Percentiles rank a stretch among this genome's conserved stretches.
Conservation (phyloP, 2,797 vertebrate species). For the Pantherophis alleghaniensis region DNA sequence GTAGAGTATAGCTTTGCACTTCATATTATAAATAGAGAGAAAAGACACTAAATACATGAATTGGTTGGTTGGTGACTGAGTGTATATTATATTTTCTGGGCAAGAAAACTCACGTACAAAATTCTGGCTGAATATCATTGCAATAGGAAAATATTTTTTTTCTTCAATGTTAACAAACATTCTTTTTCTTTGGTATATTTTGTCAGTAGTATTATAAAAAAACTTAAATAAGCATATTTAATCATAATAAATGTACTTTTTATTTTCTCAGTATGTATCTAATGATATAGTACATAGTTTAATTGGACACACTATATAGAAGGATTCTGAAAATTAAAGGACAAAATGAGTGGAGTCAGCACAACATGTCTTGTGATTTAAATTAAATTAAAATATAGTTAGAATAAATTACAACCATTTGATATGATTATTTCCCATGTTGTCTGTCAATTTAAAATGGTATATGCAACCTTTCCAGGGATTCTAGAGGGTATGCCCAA, state of each 20-base stretch:
- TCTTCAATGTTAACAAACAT: neutral
- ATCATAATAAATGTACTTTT: neutral
- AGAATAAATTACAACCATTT: neutral
- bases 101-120: neutral
- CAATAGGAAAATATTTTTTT: neutral
- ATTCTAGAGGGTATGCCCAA: neutral
- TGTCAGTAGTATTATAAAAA: neutral
- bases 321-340: neutral
- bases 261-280: neutral
- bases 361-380: neutral
- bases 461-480: neutral
- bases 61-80: neutral
- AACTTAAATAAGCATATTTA: neutral
- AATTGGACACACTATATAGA: neutral
- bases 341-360: neutral
- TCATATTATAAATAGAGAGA: neutral
- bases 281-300: neutral
- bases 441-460: neutral
- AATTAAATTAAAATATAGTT: neutral
- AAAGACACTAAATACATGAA: neutral
- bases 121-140: neutral
- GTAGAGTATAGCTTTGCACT: conserved; percentile 1
- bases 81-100: neutral
- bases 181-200: neutral
- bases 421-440: neutral